These are phyloP conservation scores for Rallus limicola DNA, from an alignment of 2,113 vertebrate species.

Conservation along the genomic window DNA sequence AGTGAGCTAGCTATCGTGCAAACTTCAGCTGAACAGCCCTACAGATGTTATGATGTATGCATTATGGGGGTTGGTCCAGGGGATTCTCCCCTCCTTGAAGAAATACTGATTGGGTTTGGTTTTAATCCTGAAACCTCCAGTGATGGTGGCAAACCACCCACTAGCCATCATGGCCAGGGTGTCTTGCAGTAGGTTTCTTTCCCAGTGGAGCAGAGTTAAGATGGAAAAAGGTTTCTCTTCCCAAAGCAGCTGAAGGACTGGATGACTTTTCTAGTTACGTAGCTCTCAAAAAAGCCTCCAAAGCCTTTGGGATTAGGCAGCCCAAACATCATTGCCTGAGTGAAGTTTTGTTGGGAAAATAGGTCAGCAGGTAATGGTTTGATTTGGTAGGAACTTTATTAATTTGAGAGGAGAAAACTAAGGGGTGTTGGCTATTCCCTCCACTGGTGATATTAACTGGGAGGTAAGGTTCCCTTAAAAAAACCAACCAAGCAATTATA, in stretches of 20 bases:
- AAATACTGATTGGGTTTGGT: neutral
- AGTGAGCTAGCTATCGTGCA: neutral
- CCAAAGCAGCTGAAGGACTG: neutral
- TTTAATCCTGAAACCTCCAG: neutral
- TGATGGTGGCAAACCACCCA: neutral
- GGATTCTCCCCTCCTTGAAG: neutral
- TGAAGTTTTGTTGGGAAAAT: neutral
- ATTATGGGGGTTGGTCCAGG: neutral
- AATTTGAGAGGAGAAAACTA: neutral
- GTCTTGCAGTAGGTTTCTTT: neutral
- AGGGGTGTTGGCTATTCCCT: neutral
- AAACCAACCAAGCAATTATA: neutral
- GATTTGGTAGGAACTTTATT: neutral
- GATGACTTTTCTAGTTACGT: neutral
- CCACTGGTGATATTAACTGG: neutral
- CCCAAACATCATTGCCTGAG: neutral
- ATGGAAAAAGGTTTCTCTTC: neutral
- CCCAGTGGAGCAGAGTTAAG: neutral
- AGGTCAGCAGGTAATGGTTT: neutral
- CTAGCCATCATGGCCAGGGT: neutral
- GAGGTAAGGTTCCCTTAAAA: neutral
- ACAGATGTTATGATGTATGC: neutral
- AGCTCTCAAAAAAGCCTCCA: neutral
- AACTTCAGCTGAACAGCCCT: neutral
- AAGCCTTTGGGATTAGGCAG: neutral